Percentiles rank a stretch among this genome's conserved stretches.
Evolutionary conservation across 1,140 invertebrate species (phyloP).

Genomic region (Papilio polyxenes): DNA sequence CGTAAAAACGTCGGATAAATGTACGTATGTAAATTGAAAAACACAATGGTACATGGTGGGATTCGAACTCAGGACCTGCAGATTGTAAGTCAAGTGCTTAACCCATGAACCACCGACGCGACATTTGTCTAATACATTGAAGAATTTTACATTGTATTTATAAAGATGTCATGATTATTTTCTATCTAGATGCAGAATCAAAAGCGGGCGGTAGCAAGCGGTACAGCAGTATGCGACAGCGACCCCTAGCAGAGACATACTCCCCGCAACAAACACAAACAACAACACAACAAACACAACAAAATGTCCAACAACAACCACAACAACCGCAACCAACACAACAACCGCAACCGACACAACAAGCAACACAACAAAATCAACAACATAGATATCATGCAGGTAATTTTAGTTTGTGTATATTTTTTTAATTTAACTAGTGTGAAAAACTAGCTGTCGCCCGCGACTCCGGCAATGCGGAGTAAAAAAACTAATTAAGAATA

Average conservation of each 20-base stretch:
- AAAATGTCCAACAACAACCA: slow-evolving; percentile 38
- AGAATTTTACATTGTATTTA: too few relatives aligned
- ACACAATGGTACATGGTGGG: too few relatives aligned
- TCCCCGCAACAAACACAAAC: slow-evolving; percentile 56
- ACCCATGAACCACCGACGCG: too few relatives aligned
- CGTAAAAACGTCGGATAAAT: too few relatives aligned
- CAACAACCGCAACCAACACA: slow-evolving; percentile 45
- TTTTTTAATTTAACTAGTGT: too few relatives aligned
- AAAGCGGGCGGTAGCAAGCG: slow-evolving; percentile 78
- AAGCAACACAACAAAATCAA: slow-evolving; percentile 44
- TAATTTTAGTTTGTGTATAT: slow-evolving; percentile 36
- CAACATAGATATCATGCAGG: slow-evolving; percentile 62
- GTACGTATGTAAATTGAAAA: too few relatives aligned
- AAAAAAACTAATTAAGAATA: too few relatives aligned
- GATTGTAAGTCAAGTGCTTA: too few relatives aligned
- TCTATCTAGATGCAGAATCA: slow-evolving; percentile 51
- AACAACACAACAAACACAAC: not conserved
- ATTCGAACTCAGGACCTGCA: too few relatives aligned
- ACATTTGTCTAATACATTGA: too few relatives aligned
- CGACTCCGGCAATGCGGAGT: too few relatives aligned
- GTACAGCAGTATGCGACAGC: slow-evolving; percentile 80
- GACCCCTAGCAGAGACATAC: slow-evolving; percentile 72
- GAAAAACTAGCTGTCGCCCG: too few relatives aligned
- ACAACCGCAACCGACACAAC: slow-evolving; percentile 44
- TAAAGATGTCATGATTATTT: not conserved